Conservation (phyloP, 2,797 vertebrate species). For the Poeciliopsis turneri region DNA sequence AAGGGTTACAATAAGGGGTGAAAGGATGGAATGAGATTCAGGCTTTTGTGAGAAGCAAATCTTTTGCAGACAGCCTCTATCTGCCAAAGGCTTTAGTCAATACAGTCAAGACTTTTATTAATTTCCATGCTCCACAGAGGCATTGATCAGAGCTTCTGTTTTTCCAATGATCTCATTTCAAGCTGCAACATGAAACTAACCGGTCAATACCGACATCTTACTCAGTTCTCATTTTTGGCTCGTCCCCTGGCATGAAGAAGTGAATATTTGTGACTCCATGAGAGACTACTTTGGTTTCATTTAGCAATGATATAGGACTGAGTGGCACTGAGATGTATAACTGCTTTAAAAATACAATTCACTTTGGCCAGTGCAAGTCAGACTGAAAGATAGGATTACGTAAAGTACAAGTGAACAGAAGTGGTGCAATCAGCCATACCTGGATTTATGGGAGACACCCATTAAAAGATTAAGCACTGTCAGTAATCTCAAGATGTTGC, state of each 20-base stretch:
- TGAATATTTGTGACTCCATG: constrained; percentile 31
- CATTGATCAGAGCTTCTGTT: constrained; percentile 66
- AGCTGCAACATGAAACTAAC: constrained; percentile 74
- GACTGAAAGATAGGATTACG: neutral
- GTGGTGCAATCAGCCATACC: neutral
- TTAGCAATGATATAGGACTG: constrained; percentile 8
- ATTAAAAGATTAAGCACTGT: neutral
- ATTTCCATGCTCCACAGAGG: constrained; percentile 63
- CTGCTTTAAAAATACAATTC: neutral
- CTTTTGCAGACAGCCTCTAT: constrained; percentile 34
- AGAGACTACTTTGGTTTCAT: constrained; percentile 64
- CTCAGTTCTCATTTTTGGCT: constrained; percentile 59
- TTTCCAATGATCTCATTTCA: constrained; percentile 73
- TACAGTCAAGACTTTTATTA: constrained; percentile 70
- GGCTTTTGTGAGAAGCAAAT: constrained; percentile 18
- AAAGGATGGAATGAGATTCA: constrained; percentile 1
- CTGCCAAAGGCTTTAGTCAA: constrained; percentile 62
- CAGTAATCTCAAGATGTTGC: constrained; percentile 18
- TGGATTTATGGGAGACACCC: neutral
- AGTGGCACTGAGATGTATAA: constrained; percentile 29
- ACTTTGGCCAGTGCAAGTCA: neutral
- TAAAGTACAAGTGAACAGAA: neutral
- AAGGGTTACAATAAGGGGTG: neutral
- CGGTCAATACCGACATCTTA: constrained; percentile 73
- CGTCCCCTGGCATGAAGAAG: constrained; percentile 48